These are phyloP conservation scores for Dinomys branickii DNA, from an alignment of 2,113 vertebrate species.

Conservation along the genomic window DNA sequence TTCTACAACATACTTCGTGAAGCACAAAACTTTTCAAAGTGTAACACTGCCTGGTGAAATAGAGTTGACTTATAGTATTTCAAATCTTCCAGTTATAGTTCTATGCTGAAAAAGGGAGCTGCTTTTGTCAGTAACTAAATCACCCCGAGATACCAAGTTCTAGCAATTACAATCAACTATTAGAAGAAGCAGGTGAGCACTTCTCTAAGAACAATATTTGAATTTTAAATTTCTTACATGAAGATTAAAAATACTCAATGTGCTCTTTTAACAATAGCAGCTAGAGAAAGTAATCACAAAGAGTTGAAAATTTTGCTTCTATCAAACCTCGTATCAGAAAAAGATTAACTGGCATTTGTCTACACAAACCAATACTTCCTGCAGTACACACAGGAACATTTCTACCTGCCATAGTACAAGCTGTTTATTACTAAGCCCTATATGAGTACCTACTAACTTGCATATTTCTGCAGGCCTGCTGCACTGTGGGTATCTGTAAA, in stretches of 20 bases:
- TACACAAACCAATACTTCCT: conserved; percentile 42
- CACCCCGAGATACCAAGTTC: not conserved
- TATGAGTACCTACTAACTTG: not conserved
- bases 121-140: conserved; percentile 60
- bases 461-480: not conserved
- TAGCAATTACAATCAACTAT: conserved; percentile 48
- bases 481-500: not conserved
- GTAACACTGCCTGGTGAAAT: conserved; percentile 3
- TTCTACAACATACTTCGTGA: conserved; percentile 41
- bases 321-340: conserved; percentile 46
- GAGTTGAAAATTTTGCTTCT: not conserved
- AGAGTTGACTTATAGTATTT: not conserved
- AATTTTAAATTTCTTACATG: conserved; percentile 60
- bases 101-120: conserved; percentile 28
- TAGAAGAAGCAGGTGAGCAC: conserved; percentile 57
- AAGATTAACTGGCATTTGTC: conserved; percentile 30
- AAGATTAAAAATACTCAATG: conserved; percentile 58
- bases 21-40: conserved; percentile 39
- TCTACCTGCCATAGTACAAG: not conserved
- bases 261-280: conserved; percentile 65
- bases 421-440: not conserved
- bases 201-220: conserved; percentile 60
- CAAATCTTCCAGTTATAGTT: conserved; percentile 1
- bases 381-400: not conserved
- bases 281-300: conserved; percentile 47